Base-by-base conservation (phyloP, 2,797 vertebrate genomes). In the Uromys caudimaculatus region DNA sequence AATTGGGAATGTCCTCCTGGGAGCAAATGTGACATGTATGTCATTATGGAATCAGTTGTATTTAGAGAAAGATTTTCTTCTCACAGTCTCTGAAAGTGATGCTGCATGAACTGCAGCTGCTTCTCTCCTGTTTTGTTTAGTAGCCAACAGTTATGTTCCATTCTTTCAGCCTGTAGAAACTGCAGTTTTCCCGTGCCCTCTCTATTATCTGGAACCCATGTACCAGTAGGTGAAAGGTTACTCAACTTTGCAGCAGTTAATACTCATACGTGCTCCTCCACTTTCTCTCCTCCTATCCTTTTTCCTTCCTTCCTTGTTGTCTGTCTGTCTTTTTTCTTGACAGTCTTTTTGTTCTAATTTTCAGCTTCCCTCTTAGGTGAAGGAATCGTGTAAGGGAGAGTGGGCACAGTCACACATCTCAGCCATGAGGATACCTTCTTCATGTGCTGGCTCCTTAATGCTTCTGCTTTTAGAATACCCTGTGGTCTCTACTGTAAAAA, bases 1-100 rank as follows among this genome's bases (percentile, higher is more conserved):
- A 54, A 54, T 5, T 52, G 29, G 41, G 11, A 71, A 92, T 83
- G 6, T 60, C 13, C 16, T 75, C 10, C 47, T 50, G 69, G 56
- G 24, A 78, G 4, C 64, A 82, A 23, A 56, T 38, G 50, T 21
- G 47, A 19, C 6, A 54, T 35, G 4, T 38, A 62, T 67, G n/a
- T 44, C 88, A 81, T 71, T 89, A n/a, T 87, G 56, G 24, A 71
- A 67, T 86, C 19, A 78, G 19, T 56, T 90, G 11, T 82, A 21
- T 23, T 67, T 23, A 44, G 21, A 50, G 14, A 9, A 8, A 47
- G 27, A 44, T 44, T 52, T 38, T 71, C 14, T 82, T 56, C 60
- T 16, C 54, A 47, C 29, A 50, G 16, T 89, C 76, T 58, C 27
- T 89, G 64, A 71, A n/a, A 38, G 82, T 86, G 19, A 0, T 21